Conservation (phyloP, 2,888 invertebrate species). For the Drosophila affinis region DNA sequence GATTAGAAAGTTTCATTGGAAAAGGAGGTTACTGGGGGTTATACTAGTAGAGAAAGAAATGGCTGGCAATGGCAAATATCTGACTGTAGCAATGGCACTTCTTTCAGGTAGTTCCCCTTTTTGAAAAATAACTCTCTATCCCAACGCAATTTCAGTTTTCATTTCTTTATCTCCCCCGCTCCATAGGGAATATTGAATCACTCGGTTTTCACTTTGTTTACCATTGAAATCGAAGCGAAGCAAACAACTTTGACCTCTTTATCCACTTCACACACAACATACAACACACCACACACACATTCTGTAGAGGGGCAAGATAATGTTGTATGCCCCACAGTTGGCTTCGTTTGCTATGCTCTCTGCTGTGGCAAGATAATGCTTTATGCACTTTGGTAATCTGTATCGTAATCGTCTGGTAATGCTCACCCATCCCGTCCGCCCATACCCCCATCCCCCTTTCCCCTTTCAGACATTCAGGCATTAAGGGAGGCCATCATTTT, state of each 20-base stretch:
- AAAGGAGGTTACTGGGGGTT: neutral
- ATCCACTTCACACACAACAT: neutral
- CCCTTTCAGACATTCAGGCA: no score
- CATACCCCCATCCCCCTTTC: neutral
- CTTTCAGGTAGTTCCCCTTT: neutral
- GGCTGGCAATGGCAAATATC: neutral
- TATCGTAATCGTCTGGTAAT: conserved; percentile 20
- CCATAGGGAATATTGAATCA: conserved; percentile 35
- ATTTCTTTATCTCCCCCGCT: neutral
- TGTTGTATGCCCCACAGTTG: conserved; percentile 25
- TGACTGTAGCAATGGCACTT: no score
- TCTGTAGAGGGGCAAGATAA: neutral
- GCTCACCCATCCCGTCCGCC: no score
- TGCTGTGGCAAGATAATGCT: conserved; percentile 14
- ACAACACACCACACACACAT: neutral
- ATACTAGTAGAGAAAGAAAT: neutral
- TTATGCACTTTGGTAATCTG: conserved; percentile 24
- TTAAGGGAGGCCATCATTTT: conserved; percentile 23
- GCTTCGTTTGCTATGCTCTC: neutral
- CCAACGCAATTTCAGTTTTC: neutral
- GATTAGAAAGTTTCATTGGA: conserved; percentile 1
- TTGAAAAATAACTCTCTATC: neutral
- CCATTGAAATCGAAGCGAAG: conserved; percentile 32
- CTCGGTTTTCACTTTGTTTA: conserved; percentile 51
- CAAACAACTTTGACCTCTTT: conserved; percentile 63